These are phyloP conservation scores for Oncorhynchus clarkii DNA, from an alignment of 2,113 vertebrate genomes.

Conservation along the genomic window DNA sequence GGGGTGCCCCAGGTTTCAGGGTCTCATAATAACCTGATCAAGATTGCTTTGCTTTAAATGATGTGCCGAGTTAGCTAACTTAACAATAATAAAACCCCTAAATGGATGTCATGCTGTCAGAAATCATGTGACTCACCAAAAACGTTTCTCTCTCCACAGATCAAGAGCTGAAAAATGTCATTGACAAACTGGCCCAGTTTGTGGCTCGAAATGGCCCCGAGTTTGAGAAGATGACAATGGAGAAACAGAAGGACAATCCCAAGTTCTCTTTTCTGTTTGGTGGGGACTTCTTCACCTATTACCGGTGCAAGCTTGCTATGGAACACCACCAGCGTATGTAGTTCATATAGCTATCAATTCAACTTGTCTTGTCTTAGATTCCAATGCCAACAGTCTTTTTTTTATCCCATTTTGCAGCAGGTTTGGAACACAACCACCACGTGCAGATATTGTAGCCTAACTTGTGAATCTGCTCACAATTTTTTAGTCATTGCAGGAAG, in stretches of 20 bases:
- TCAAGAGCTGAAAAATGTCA: conserved; percentile 96
- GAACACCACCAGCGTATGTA: conserved; percentile 90
- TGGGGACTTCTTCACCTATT: conserved; percentile 95
- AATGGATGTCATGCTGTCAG: neutral
- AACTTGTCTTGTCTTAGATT: neutral
- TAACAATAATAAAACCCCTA: neutral
- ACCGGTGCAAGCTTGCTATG: conserved; percentile 92
- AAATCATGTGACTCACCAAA: neutral
- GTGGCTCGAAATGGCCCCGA: conserved; percentile 96
- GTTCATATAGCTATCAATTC: neutral
- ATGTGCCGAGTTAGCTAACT: neutral
- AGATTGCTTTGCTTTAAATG: too few relatives aligned
- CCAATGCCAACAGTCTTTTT: too few relatives aligned
- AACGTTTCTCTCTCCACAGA: conserved; percentile 69
- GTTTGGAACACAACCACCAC: neutral
- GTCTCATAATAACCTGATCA: too few relatives aligned
- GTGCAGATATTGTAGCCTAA: neutral
- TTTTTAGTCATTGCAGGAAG: neutral
- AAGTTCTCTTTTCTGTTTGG: conserved; percentile 98
- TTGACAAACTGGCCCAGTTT: conserved; percentile 97
- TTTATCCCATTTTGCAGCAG: neutral
- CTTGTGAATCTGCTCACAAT: neutral
- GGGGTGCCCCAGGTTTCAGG: too few relatives aligned
- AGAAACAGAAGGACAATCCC: conserved; percentile 97
- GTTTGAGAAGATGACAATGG: conserved; percentile 99